A percentile compares a stretch with the other conserved stretches of the same genome.
Conservation (phyloP, 2,113 vertebrate species). For the Emydura subglobosa region DNA sequence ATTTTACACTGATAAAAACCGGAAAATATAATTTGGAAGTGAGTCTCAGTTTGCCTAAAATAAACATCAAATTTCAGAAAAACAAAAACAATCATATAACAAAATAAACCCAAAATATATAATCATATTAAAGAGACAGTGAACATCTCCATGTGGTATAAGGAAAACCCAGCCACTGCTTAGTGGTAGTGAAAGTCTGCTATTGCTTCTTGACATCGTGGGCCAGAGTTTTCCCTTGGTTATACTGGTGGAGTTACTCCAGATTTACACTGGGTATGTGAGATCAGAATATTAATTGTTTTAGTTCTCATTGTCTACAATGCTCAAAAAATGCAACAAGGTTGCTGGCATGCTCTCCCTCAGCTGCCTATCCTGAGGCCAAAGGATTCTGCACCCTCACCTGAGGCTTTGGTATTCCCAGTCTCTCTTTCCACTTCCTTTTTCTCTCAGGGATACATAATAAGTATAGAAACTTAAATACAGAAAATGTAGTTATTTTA, state of each 20-base stretch:
- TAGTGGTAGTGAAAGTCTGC: rapidly evolving
- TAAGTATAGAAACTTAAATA: neutral
- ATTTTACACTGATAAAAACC: neutral
- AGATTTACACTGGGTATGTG: neutral
- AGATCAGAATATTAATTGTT: neutral
- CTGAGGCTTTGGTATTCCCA: neutral
- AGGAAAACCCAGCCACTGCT: rapidly evolving
- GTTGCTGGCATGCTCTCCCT: neutral
- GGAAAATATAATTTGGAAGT: neutral
- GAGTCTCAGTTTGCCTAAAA: neutral
- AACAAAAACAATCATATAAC: neutral
- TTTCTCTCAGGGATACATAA: neutral
- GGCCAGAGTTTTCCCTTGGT: neutral
- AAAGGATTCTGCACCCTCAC: neutral
- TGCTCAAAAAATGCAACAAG: neutral
- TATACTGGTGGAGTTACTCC: neutral
- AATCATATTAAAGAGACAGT: neutral
- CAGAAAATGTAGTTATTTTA: neutral
- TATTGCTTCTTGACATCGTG: neutral
- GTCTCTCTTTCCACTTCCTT: neutral
- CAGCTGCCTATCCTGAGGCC: neutral
- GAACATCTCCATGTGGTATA: neutral
- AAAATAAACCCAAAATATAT: neutral
- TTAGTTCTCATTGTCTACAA: neutral
- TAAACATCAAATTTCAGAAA: neutral